Evolutionary conservation across 2,797 vertebrate genomes (phyloP), one percentile per base, ranked within the genome.

Genomic region (Epinephelus malabaricus): DNA sequence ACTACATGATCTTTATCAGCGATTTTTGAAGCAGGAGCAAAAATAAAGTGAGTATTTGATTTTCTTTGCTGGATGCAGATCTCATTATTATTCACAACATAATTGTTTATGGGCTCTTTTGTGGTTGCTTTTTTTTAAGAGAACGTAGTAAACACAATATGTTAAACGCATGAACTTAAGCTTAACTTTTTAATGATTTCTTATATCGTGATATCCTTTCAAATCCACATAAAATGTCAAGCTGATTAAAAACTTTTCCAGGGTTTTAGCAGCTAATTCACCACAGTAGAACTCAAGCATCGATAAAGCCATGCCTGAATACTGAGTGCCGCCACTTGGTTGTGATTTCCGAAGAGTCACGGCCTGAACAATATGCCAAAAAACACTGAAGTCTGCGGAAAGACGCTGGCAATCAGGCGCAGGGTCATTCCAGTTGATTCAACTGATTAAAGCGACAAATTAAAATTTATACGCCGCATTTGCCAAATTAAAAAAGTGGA

Each of bases 361-460:
- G 72, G 75, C 60, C 73, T 47, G 61, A 62, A 65, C 65, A 76
- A 69, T 70, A 69, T 73, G 82, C 65, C 83, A 73, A 45, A 46
- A 34, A 65, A 69, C 64, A 73, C 19, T 30, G 65, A 81, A 73
- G 70, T 79, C 71, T 34, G 50, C 30, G 2, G 40, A 71, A 79
- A 86, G 68, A 84, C 3, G 61, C 73, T 88, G 85, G 89, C 89
- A 84, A 63, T 46, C 23, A n/a, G 75, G 38, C 69, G 79, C 30
- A 23, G 74, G 91, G 91, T 92, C 89, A 91, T 91, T 91, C 88
- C 83, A 88, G 84, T 81, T 89, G 85, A 88, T 90, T 84, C 86
- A 78, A 72, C 85, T 82, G 86, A 91, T 90, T 89, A 90, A 85
- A 69, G 83, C 83, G 83, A 91, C 86, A 91, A 92, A 91, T 92